Base-by-base conservation (phyloP, 1,140 invertebrate genomes). In the Stenopsyche tienmushanensis region DNA sequence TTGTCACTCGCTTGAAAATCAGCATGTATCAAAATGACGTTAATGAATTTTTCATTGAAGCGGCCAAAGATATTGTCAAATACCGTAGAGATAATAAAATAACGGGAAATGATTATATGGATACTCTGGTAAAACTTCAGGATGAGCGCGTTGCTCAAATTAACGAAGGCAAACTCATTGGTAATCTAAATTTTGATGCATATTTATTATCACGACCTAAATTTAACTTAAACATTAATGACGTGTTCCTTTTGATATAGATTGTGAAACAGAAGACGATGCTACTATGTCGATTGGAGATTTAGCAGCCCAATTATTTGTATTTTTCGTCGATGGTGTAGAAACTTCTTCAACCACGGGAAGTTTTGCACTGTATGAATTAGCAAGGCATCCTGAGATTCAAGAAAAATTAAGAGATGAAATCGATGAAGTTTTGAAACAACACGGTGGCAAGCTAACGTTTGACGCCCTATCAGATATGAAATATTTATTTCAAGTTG, bases 281-380 rank as follows among this genome's bases (percentile, higher is more conserved):
- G 65, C 47, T 26, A 49, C 62, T 18, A 66, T 73, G 64, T 70
- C 71, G 8, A 64, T 69, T 0, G 64, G 69, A 8, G 69, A 70
- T 52, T n/a, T 67, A 42, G 74, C 77, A 3, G 77, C 72, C 53
- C 82, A 77, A 67, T 74, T 71, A 21, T 79, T 79, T 55, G 74
- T 79, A 64, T 78, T 77, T 50, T 78, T 77, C 15, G 68, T 84
- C 1, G 85, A 84, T 54, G 85, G 85, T 10, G 85, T 83, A 42
- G 86, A 88, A 62, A 86, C 86, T 0, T 84, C 84, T 0, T 79
- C 83, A 2, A 79, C 78, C n/a, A 66, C 80, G 0, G 72, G 87
- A 24, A 76, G 77, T n/a, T 78, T 76, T 44, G 72, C 77, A 2
- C 69, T 78, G 8, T 72, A 76, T 20, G 76, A 81, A 71, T 72